phyloP scores from a whole-genome alignment of 2,888 invertebrate species.

The Spisula subtruncata region DNA sequence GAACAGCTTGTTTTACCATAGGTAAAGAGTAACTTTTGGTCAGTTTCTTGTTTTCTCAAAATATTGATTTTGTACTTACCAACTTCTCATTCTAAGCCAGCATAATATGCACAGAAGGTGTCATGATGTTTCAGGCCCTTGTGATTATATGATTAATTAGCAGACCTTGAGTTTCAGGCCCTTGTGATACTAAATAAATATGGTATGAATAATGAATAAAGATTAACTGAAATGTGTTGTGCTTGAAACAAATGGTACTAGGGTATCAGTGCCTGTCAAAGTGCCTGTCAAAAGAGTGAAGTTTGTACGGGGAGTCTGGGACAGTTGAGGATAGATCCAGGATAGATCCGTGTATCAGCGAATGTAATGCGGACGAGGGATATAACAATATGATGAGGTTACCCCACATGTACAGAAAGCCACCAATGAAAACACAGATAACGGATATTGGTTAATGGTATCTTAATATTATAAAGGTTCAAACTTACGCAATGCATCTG shows the following conservation, averaged over 20 bases:
- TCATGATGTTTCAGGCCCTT: too few species aligned
- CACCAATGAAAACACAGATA: background rate
- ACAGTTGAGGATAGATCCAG: background rate
- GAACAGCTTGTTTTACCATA: too few species aligned
- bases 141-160: too few species aligned
- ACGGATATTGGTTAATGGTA: background rate
- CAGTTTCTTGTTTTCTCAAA: too few species aligned
- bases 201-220: too few species aligned
- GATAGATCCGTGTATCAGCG: background rate
- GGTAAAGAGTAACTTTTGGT: too few species aligned
- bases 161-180: too few species aligned
- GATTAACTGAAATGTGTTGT: background rate
- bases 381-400: background rate
- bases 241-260: background rate
- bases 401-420: constrained; percentile 7
- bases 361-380: background rate
- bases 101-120: too few species aligned
- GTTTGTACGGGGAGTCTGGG: background rate
- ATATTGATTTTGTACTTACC: too few species aligned
- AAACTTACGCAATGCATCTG: constrained; percentile 27
- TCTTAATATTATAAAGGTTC: background rate
- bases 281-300: background rate
- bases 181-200: too few species aligned
- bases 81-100: too few species aligned
- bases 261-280: background rate